These are phyloP conservation scores for Lerista edwardsae DNA, from an alignment of 2,797 vertebrate genomes.

Conservation along the genomic window DNA sequence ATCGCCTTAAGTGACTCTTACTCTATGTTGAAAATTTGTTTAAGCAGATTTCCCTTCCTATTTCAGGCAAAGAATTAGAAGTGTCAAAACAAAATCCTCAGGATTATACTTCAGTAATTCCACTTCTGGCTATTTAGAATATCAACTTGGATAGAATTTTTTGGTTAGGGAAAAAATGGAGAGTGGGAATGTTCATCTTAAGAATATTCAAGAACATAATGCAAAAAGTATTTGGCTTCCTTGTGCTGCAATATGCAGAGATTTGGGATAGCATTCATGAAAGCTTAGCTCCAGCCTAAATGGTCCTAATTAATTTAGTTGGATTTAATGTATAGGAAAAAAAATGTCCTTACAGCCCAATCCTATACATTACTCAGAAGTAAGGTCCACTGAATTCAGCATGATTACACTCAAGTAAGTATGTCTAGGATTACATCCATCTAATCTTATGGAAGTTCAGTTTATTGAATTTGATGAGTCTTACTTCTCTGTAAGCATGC, in stretches of 20 bases:
- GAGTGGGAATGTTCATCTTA: background rate
- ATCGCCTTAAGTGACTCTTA: conserved; percentile 50
- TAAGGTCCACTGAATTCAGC: background rate
- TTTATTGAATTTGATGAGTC: background rate
- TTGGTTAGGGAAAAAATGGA: conserved; percentile 34
- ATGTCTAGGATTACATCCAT: background rate
- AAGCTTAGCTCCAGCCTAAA: background rate
- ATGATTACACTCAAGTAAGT: background rate
- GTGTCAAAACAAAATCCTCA: conserved; percentile 37
- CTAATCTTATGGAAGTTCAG: too few relatives aligned
- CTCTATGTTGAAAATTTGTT: conserved; percentile 25
- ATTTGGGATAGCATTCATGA: background rate
- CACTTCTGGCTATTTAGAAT: conserved; percentile 33
- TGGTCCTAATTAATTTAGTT: background rate
- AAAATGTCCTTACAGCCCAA: background rate
- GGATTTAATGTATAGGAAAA: background rate
- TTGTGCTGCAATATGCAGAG: background rate
- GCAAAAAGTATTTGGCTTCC: conserved; percentile 22
- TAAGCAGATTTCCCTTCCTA: conserved; percentile 48
- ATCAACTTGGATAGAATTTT: conserved; percentile 35
- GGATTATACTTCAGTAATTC: conserved; percentile 42
- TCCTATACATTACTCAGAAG: background rate
- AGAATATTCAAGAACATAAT: conserved; percentile 17
- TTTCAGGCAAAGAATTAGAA: conserved; percentile 51
- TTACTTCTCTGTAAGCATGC: background rate